Base-by-base conservation (phyloP, 2,797 vertebrate species). In the Brachyrhaphis roseni region DNA sequence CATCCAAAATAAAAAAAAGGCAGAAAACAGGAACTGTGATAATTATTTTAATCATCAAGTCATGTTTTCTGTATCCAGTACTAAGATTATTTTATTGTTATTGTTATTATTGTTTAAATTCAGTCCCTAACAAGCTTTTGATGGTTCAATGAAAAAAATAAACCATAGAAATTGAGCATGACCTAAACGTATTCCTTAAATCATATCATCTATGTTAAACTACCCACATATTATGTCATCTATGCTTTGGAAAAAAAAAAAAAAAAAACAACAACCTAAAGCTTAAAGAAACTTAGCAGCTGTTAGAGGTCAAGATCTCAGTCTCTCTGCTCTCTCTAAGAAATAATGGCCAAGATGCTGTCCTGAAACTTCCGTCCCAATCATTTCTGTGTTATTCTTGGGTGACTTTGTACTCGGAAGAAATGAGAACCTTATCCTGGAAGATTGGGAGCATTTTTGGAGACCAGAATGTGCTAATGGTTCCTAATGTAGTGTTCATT, bases 401-500 rank as follows among this genome's bases (percentile, higher is more conserved):
- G 46, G 80, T 62, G 73, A 68, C 68, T 39, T 86, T 81, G 76
- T 81, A 82, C 85, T 85, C 78, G 82, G 77, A 64, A 74, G 75
- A 72, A 36, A 77, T 87, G 86, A 82, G 84, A 84, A 79, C 72
- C 73, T 45, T 71, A 84, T 86, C 83, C 85, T 87, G 89, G 86
- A 78, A 84, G 80, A 86, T 90, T 91, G 85, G 87, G 82, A 71
- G 82, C 86, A 82, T 46, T 91, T 90, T 88, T 87, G 84, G 84
- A 55, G 73, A 87, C 87, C 70, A 41, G 36, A 8, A 23, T 2
- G 49, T 47, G 46, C 83, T 92, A 91, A 91, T 90, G 90, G 84
- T 86, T 86, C 82, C 87, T 94, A 93, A 94, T 92, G 91, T 78
- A 72, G 86, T 82, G 86, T 93, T 95, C 90, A 84, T 90, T 94